Evolutionary conservation across 37 sponge, comb jelly and placozoan species (phyloP).

Genomic region (Beroe forskalii): DNA sequence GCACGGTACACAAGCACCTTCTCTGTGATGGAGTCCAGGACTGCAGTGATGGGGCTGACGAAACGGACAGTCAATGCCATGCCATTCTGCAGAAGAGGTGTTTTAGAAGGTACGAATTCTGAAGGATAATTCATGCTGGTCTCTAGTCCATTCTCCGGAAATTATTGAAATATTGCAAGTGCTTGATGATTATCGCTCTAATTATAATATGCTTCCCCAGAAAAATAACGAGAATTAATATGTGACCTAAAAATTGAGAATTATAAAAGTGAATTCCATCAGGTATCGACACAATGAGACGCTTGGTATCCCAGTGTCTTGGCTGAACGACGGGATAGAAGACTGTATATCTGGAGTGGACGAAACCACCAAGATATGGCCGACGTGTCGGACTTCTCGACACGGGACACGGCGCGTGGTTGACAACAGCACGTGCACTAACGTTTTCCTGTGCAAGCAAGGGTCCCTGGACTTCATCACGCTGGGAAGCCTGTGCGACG

Average conservation of each 20-base stretch:
- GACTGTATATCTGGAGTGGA: constrained; percentile 1
- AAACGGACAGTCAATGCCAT: background rate
- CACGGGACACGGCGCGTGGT: background rate
- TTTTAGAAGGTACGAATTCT: background rate
- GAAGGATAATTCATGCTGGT: no score
- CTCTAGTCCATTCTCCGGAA: no score
- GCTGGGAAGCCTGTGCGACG: background rate
- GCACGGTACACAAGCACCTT: constrained; percentile 45
- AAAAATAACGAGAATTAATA: no score
- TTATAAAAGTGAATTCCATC: no score
- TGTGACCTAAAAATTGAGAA: no score
- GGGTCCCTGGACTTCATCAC: background rate
- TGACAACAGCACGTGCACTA: background rate
- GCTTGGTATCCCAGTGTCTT: background rate
- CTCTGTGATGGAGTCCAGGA: constrained; percentile 39
- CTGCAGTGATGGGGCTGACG: constrained; percentile 20
- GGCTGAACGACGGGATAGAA: background rate
- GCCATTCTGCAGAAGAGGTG: background rate
- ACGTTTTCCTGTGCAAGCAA: background rate
- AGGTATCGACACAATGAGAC: background rate
- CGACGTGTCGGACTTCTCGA: background rate
- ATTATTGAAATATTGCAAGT: no score
- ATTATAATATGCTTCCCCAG: no score
- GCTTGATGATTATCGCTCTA: no score
- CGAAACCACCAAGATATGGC: background rate